Evolutionary conservation across 2,113 vertebrate species (phyloP).

Genomic region (Spea bombifrons): DNA sequence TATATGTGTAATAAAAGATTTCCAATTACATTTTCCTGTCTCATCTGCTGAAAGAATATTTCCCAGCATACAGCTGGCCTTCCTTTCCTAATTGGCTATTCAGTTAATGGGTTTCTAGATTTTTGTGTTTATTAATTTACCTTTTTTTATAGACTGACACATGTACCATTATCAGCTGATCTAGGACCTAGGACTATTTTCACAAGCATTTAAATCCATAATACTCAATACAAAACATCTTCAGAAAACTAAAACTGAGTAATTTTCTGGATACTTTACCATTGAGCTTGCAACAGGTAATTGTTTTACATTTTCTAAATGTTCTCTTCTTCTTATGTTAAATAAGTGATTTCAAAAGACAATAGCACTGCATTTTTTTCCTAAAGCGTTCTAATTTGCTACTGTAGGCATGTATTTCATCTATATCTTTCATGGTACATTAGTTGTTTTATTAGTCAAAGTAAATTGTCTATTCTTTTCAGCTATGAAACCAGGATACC

Average conservation of each 20-base stretch:
- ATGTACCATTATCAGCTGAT: no score
- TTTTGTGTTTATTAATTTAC: no score
- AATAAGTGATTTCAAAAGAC: not conserved
- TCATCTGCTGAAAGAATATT: no score
- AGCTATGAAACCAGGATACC: not conserved
- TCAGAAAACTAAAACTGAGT: not conserved
- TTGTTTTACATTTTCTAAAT: not conserved
- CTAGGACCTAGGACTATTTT: no score
- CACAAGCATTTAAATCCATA: no score
- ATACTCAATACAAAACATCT: no score
- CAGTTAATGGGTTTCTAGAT: no score
- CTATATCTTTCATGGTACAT: slow-evolving; percentile 5
- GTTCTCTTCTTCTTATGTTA: not conserved
- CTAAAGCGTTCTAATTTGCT: not conserved
- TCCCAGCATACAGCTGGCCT: no score
- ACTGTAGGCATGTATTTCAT: not conserved
- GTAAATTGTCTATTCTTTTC: slow-evolving; percentile 10
- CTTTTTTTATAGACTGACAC: no score
- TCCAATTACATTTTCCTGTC: no score
- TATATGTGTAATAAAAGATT: no score
- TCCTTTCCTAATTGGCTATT: no score
- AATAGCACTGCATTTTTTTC: not conserved
- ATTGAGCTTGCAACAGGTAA: not conserved
- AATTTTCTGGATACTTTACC: not conserved
- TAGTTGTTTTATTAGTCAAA: slow-evolving; percentile 17